Evolutionary conservation across 2,797 vertebrate species (phyloP).

Genomic region (Sphenodon punctatus): DNA sequence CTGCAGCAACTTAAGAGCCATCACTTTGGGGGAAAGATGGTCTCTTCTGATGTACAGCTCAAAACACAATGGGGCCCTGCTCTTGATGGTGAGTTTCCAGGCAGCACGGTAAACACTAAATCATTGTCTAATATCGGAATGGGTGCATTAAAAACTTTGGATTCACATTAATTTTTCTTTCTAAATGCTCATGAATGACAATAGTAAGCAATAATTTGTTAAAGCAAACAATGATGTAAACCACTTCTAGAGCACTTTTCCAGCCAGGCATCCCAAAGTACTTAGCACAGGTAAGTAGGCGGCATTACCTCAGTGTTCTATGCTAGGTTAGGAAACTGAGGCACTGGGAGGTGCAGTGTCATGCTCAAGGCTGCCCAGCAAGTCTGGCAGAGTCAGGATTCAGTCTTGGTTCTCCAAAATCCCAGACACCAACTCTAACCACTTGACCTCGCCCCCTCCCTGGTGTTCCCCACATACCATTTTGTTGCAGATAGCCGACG

Average conservation of each 20-base stretch:
- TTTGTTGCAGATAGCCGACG: not conserved
- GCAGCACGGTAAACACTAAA: not conserved
- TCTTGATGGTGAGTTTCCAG: not conserved
- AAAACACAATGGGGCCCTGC: not conserved
- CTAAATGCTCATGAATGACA: not conserved
- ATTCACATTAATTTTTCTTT: too few relatives aligned
- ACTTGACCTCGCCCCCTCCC: not conserved
- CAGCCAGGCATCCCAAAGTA: not conserved
- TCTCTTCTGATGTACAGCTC: not conserved
- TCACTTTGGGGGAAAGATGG: not conserved
- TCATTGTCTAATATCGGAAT: not conserved
- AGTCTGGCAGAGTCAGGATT: not conserved
- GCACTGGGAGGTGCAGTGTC: not conserved
- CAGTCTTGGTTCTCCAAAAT: not conserved
- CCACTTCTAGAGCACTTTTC: too few relatives aligned
- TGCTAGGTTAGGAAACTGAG: conserved; percentile 9
- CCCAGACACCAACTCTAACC: fast-evolving
- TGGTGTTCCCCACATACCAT: fast-evolving
- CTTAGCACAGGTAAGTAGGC: not conserved
- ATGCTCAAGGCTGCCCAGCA: not conserved
- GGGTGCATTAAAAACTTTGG: not conserved
- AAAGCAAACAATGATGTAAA: too few relatives aligned
- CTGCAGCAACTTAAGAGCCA: too few relatives aligned
- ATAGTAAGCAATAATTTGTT: not conserved
- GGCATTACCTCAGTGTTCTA: not conserved